Evolutionary conservation across 2,797 vertebrate genomes (phyloP).

Genomic region (Cyclopterus lumpus): DNA sequence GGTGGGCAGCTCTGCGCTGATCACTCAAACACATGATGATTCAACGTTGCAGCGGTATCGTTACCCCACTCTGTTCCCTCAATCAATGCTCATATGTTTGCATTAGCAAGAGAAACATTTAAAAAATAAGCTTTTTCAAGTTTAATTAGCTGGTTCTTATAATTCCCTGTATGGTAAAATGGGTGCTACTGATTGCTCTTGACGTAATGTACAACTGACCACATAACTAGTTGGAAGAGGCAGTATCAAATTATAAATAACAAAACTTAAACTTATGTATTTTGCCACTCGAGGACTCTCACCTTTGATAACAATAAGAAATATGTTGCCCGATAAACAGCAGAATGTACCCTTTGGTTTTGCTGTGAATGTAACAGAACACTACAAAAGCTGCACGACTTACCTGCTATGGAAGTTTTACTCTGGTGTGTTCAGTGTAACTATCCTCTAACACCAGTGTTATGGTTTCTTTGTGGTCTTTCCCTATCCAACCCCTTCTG

Average conservation of each 20-base stretch:
- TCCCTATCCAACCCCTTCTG: slow-evolving; percentile 8
- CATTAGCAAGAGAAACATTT: not conserved
- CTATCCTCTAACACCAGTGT: slow-evolving; percentile 6
- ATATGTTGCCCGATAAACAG: not conserved
- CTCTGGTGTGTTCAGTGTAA: not conserved
- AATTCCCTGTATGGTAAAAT: not conserved
- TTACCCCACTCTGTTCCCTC: not conserved
- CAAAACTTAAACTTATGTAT: not conserved
- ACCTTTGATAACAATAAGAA: not conserved
- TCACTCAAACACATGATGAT: not conserved
- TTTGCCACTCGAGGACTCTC: not conserved
- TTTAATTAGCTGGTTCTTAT: not conserved
- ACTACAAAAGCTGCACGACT: not conserved
- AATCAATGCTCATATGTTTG: not conserved
- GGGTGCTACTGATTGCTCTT: not conserved
- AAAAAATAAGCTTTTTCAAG: not conserved
- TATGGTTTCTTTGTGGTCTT: slow-evolving; percentile 20
- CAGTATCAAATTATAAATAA: not conserved
- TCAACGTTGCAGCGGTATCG: not conserved
- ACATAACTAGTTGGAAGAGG: not conserved
- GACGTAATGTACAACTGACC: not conserved
- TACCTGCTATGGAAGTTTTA: not conserved
- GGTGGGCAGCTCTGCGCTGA: not conserved
- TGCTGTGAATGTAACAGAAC: not conserved
- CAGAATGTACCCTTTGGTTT: not conserved